Evolutionary conservation across 37 sponge, comb jelly and placozoan genomes (phyloP).

Genomic region (Agelas oroides): DNA sequence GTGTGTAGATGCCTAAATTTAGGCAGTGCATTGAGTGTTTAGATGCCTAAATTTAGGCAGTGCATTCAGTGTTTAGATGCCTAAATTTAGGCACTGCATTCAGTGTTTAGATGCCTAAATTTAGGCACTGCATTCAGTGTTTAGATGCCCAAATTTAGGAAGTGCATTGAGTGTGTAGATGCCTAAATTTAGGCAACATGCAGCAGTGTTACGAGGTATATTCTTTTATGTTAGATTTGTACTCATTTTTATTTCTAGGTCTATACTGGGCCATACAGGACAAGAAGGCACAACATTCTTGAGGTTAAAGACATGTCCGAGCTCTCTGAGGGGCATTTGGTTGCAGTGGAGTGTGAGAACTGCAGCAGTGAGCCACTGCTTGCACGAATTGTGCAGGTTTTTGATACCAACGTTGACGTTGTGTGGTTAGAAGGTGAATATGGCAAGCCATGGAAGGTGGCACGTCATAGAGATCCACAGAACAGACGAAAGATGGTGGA

Average conservation of each 20-base stretch:
- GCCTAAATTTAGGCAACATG: too few species aligned
- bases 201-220: too few species aligned
- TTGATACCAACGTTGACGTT: constrained; percentile 13
- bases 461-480: constrained; percentile 20
- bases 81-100: too few species aligned
- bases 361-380: constrained; percentile 31
- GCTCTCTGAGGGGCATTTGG: constrained; percentile 36
- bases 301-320: constrained; percentile 15
- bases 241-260: constrained; percentile 1
- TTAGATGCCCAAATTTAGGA: too few species aligned
- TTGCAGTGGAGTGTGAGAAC: constrained; percentile 44
- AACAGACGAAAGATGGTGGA: constrained; percentile 40
- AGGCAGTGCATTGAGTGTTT: too few species aligned
- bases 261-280: constrained; percentile 54
- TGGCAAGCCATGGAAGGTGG: constrained; percentile 17
- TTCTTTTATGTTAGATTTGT: too few species aligned
- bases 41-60: too few species aligned
- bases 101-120: too few species aligned
- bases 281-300: neutral
- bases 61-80: too few species aligned
- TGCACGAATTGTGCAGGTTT: neutral
- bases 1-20: too few species aligned
- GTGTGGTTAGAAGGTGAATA: constrained; percentile 60
- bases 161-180: too few species aligned
- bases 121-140: too few species aligned